These are phyloP conservation scores for Forbesichthys agassizii DNA, from an alignment of 2,113 vertebrate species.

Conservation along the genomic window DNA sequence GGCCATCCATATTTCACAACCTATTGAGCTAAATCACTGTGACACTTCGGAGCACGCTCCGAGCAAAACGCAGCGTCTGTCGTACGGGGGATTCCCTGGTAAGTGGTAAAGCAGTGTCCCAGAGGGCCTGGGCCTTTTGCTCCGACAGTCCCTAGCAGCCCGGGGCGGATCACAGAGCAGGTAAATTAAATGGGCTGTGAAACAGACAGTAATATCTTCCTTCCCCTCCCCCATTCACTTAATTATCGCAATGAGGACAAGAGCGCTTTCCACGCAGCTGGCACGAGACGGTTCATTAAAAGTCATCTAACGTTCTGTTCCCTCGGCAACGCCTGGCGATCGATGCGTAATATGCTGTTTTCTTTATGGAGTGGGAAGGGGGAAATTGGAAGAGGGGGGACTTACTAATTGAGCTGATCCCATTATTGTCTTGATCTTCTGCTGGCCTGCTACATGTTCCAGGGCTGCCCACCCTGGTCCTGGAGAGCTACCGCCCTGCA, in stretches of 20 bases:
- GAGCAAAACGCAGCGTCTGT: not conserved
- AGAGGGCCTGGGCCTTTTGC: not conserved
- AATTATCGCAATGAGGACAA: slow-evolving; percentile 52
- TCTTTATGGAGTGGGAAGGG: slow-evolving; percentile 57
- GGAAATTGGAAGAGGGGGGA: slow-evolving; percentile 31
- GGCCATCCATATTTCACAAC: slow-evolving; percentile 23
- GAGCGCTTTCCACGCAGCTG: slow-evolving; percentile 41
- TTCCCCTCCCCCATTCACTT: slow-evolving; percentile 47
- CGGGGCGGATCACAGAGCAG: not conserved
- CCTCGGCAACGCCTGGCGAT: slow-evolving; percentile 51
- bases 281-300: slow-evolving; percentile 64
- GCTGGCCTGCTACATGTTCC: slow-evolving; percentile 22
- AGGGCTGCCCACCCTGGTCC: too few relatives aligned
- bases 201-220: not conserved
- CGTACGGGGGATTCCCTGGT: slow-evolving; percentile 8
- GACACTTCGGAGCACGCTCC: not conserved
- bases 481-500: too few relatives aligned
- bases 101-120: not conserved
- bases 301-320: slow-evolving; percentile 45
- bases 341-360: slow-evolving; percentile 54
- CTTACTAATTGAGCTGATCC: slow-evolving; percentile 57
- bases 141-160: not conserved
- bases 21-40: not conserved
- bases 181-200: slow-evolving; percentile 43
- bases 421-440: slow-evolving; percentile 49